Conservation (phyloP, 2,113 vertebrate genomes). For the Phocoena phocoena region DNA sequence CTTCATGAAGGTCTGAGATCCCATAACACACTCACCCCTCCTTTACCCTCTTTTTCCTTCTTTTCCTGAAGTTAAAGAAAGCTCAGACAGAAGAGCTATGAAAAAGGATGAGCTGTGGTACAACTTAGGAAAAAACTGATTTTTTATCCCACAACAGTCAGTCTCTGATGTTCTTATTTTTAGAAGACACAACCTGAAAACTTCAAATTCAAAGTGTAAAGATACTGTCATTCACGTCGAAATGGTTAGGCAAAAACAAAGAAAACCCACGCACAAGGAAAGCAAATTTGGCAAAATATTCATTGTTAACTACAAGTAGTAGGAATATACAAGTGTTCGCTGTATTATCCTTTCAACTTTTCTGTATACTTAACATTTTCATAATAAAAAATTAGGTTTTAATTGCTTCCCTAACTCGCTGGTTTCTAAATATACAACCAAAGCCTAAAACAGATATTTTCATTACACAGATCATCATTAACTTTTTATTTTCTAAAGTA, state of each 20-base stretch:
- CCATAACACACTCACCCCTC: neutral
- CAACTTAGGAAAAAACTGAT: neutral
- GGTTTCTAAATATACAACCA: constrained; percentile 16
- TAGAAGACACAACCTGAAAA: neutral
- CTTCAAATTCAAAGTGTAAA: neutral
- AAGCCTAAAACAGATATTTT: neutral
- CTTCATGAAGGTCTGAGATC: neutral
- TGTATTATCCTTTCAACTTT: neutral
- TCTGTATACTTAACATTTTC: neutral
- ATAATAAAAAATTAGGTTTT: neutral
- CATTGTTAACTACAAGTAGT: neutral
- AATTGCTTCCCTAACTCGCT: neutral
- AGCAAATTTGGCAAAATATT: neutral
- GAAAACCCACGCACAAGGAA: neutral
- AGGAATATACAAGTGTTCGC: neutral
- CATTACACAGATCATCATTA: neutral
- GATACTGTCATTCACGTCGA: neutral
- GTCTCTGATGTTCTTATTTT: neutral
- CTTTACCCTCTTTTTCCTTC: neutral
- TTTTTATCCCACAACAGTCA: neutral
- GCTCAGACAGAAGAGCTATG: neutral
- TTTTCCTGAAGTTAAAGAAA: neutral
- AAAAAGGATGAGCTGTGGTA: neutral
- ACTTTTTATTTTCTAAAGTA: neutral
- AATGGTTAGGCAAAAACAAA: constrained; percentile 22